Evolutionary conservation across 2,797 vertebrate species (phyloP).

Genomic region (Xiphophorus birchmanni): DNA sequence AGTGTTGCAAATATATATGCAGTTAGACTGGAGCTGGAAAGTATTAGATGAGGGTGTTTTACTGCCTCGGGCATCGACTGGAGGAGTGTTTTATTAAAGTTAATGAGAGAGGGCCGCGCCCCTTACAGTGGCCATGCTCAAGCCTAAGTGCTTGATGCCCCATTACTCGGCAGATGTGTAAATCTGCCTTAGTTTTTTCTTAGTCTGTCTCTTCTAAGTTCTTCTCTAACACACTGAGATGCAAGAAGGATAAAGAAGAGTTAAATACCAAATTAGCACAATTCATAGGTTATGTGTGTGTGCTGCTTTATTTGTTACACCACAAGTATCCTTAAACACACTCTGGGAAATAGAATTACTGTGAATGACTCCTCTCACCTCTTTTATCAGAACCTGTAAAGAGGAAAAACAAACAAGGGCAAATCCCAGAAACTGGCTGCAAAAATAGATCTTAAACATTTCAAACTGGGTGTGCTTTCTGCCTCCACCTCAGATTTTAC

Average conservation of each 20-base stretch:
- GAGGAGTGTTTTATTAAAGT: constrained; percentile 76
- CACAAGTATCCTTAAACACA: constrained; percentile 48
- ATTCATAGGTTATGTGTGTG: constrained; percentile 40
- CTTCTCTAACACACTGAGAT: constrained; percentile 8
- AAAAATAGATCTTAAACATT: constrained; percentile 67
- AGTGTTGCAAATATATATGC: constrained; percentile 50
- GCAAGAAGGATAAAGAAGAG: constrained; percentile 32
- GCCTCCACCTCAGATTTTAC: constrained; percentile 70
- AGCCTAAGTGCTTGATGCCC: constrained; percentile 72
- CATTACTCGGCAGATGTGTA: constrained; percentile 67
- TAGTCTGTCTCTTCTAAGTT: constrained; percentile 10
- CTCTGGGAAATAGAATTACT: constrained; percentile 18
- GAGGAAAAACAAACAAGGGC: constrained; percentile 54
- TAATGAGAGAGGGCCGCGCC: constrained; percentile 68
- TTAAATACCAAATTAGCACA: constrained; percentile 45
- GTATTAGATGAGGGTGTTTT: constrained; percentile 64
- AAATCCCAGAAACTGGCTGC: constrained; percentile 66
- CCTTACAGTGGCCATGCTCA: constrained; percentile 62
- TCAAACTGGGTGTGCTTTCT: constrained; percentile 64
- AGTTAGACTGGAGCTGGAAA: constrained; percentile 40
- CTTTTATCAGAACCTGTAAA: constrained; percentile 42
- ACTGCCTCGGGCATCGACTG: constrained; percentile 65
- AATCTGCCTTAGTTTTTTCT: constrained; percentile 57
- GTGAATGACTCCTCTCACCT: constrained; percentile 51
- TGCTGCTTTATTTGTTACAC: constrained; percentile 56